Evolutionary conservation across 2,113 vertebrate species (phyloP), one percentile per base, ranked within the genome.

Genomic region (Sinocyclocheilus maitianheensis): DNA sequence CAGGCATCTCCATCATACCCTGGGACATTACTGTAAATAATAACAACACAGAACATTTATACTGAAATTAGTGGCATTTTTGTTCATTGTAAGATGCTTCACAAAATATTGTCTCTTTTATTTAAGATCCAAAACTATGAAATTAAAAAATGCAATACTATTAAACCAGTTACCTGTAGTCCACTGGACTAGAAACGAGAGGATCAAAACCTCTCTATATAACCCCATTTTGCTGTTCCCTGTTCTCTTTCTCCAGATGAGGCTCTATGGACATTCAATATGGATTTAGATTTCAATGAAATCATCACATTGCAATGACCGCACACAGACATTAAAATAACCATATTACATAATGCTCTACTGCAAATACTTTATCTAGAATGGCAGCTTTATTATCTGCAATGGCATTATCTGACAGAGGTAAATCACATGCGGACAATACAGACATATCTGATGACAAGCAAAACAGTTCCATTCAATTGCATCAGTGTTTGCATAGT

Each of bases 21-120:
- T 80, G 22, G 16, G 37, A 40, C 14, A 53, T 40, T 43, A 46
- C 93, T 92, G 86, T 65, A 60, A 72, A 69, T 7, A 34, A 9
- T 71, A 20, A 76, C 22, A 30, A 7, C 20, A 81, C 65, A 71
- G 8, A 30, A 22, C 8, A 51, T 63, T 81, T 18, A 30, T 65
- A 18, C 4, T 34, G 5, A 71, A 53, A 71, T n/a, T 2, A 55
- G 24, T 69, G 3, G 24, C 3, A 11, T 60, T 37, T 30, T 30
- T 53, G 74, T 37, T 40, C 0, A 18, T 37, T 71, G 13, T 67
- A 4, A 34, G 30, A 34, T 34, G 30, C 30, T 34, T 34, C 20
- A 37, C 69, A 74, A 74, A 46, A 13, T 11, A 14, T 4, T 65
- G 22, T 67, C 4, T 67, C 12, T 67, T 67, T 11, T 74, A n/a